phyloP scores from a whole-genome alignment of 2,888 invertebrate genomes.

The Apodemia hepburni region DNA sequence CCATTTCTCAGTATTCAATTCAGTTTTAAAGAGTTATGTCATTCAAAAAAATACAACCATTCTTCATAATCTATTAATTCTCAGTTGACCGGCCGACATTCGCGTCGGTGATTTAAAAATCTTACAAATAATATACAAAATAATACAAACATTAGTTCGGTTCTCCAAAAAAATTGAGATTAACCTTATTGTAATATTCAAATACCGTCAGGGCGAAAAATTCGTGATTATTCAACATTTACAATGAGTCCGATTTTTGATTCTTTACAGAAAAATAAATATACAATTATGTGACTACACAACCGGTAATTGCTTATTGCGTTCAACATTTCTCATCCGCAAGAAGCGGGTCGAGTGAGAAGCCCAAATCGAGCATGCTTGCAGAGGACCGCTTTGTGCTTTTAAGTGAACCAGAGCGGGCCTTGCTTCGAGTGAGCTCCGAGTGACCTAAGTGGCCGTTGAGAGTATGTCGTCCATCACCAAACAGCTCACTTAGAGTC shows the following conservation, averaged over 20 bases:
- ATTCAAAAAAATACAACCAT: constrained; percentile 76
- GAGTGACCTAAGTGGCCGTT: constrained; percentile 50
- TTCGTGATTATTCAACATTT: constrained; percentile 64
- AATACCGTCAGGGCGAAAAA: constrained; percentile 54
- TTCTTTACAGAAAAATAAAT: constrained; percentile 73
- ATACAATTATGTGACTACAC: constrained; percentile 71
- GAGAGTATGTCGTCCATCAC: constrained; percentile 41
- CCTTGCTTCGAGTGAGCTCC: constrained; percentile 32
- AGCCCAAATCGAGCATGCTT: constrained; percentile 62
- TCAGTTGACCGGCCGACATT: constrained; percentile 53
- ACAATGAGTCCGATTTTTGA: constrained; percentile 60
- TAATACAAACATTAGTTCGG: constrained; percentile 74
- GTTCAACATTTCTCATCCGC: constrained; percentile 76
- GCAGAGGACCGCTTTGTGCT: constrained; percentile 48
- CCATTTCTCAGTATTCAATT: constrained; percentile 71
- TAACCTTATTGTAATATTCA: constrained; percentile 62
- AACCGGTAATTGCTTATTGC: constrained; percentile 57
- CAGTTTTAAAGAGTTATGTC: constrained; percentile 67
- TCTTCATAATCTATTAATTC: constrained; percentile 63
- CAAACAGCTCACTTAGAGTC: constrained; percentile 58
- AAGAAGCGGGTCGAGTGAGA: constrained; percentile 67
- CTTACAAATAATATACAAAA: constrained; percentile 80
- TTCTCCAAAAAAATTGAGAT: constrained; percentile 64
- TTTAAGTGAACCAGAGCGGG: constrained; percentile 40
- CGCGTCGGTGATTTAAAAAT: constrained; percentile 55